phyloP scores from a whole-genome alignment of 2,888 invertebrate species.

The Microctonus aethiopoides region DNA sequence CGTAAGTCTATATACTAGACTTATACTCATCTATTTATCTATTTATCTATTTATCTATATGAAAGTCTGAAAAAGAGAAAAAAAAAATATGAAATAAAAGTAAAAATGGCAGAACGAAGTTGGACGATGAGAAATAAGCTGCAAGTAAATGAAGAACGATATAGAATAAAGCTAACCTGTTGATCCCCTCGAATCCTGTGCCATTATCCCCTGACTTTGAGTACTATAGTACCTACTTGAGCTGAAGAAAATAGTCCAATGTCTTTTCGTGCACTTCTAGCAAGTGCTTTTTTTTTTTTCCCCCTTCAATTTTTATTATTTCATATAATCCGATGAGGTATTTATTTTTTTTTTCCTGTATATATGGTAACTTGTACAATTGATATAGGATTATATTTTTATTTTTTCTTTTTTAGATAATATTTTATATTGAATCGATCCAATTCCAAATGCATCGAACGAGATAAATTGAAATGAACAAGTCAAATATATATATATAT shows the following conservation, averaged over 20 bases:
- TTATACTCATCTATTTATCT: too few relatives aligned
- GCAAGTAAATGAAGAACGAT: constrained; percentile 21
- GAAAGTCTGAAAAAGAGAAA: not conserved
- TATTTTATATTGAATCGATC: not conserved
- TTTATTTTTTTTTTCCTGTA: not conserved
- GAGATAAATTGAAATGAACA: constrained; percentile 22
- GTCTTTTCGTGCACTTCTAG: constrained; percentile 4
- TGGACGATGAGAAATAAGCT: constrained; percentile 12
- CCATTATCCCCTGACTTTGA: constrained; percentile 39
- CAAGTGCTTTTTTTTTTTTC: constrained; percentile 9
- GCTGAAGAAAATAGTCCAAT: constrained; percentile 28
- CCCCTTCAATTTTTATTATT: not conserved
- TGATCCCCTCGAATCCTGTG: constrained; percentile 46
- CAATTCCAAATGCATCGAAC: not conserved
- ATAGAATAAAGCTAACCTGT: constrained; percentile 41
- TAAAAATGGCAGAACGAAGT: too few relatives aligned
- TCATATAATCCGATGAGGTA: not conserved
- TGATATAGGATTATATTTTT: not conserved
- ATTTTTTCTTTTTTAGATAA: not conserved
- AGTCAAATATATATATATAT: too few relatives aligned
- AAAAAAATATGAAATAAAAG: constrained; percentile 23
- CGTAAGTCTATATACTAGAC: too few relatives aligned
- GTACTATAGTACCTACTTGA: constrained; percentile 21
- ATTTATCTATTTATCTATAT: too few relatives aligned
- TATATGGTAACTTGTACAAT: not conserved